Conservation (phyloP, 2,888 invertebrate genomes). For the Lymantria dispar region DNA sequence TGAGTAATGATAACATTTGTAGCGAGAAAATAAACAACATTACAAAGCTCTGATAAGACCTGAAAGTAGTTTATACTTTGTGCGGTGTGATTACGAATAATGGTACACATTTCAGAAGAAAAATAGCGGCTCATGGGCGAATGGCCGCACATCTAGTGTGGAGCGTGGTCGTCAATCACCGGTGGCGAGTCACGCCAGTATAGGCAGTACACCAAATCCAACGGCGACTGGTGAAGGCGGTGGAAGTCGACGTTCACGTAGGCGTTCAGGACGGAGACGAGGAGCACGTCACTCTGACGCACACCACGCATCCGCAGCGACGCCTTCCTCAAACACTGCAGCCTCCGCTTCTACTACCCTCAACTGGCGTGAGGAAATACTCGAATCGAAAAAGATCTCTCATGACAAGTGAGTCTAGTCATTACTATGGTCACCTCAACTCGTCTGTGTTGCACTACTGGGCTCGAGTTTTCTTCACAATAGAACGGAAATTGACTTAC, state of each 20-base stretch:
- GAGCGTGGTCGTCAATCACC: conserved; percentile 64
- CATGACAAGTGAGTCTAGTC: conserved; percentile 55
- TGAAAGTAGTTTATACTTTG: too few species aligned
- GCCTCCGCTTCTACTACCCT: conserved; percentile 40
- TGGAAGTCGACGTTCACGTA: conserved; percentile 43
- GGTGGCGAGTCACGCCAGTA: conserved; percentile 32
- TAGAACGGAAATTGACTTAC: too few species aligned
- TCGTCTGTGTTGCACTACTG: too few species aligned
- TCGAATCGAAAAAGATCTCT: conserved; percentile 65
- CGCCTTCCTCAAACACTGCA: conserved; percentile 2
- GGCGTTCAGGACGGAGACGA: conserved; percentile 31
- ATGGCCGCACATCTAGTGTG: conserved; percentile 54
- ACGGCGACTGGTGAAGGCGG: conserved; percentile 25
- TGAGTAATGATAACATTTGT: too few species aligned
- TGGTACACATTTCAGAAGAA: conserved; percentile 45
- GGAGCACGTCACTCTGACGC: conserved; percentile 30
- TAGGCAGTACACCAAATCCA: conserved; percentile 13
- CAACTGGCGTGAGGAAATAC: conserved; percentile 77
- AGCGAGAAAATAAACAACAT: too few species aligned
- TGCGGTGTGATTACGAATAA: not conserved
- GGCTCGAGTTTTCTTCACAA: too few species aligned
- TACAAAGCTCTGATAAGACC: too few species aligned
- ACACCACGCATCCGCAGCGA: conserved; percentile 9
- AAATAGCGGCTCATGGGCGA: conserved; percentile 51
- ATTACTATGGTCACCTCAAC: too few species aligned